A percentile compares a stretch with the other conserved stretches of the same genome.
These are phyloP conservation scores for Dexiosoma caninum DNA, from an alignment of 2,888 invertebrate genomes.

Conservation along the genomic window DNA sequence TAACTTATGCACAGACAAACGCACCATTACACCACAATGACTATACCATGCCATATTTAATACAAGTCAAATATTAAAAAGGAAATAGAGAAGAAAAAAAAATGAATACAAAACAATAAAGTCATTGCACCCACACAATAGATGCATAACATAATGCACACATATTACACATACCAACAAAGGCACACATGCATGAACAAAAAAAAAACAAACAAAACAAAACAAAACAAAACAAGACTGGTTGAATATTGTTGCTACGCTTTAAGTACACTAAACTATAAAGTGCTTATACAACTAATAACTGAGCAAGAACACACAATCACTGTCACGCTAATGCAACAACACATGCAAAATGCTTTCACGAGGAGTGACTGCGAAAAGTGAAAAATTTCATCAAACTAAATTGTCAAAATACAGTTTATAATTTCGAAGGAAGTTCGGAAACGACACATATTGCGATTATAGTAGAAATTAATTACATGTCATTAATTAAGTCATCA, in stretches of 20 bases:
- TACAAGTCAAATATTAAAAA: slow-evolving; percentile 25
- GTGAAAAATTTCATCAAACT: too few relatives aligned
- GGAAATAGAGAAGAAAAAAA: slow-evolving; percentile 1
- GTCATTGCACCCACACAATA: slow-evolving; percentile 59
- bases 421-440: too few relatives aligned
- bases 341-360: neutral
- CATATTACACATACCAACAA: neutral
- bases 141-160: neutral
- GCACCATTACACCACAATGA: neutral
- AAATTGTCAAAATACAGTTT: too few relatives aligned
- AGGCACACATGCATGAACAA: too few relatives aligned
- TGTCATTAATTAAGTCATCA: too few relatives aligned
- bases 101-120: slow-evolving; percentile 36
- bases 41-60: slow-evolving; percentile 17
- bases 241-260: slow-evolving; percentile 11
- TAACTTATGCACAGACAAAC: neutral
- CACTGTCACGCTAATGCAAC: neutral
- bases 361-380: neutral
- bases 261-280: slow-evolving; percentile 35
- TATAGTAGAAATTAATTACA: too few relatives aligned
- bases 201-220: too few relatives aligned
- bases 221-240: slow-evolving; percentile 32
- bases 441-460: too few relatives aligned
- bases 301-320: neutral
- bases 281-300: slow-evolving; percentile 46